Evolutionary conservation across 2,113 vertebrate genomes (phyloP).

Genomic region (Pachypanchax playfairii): DNA sequence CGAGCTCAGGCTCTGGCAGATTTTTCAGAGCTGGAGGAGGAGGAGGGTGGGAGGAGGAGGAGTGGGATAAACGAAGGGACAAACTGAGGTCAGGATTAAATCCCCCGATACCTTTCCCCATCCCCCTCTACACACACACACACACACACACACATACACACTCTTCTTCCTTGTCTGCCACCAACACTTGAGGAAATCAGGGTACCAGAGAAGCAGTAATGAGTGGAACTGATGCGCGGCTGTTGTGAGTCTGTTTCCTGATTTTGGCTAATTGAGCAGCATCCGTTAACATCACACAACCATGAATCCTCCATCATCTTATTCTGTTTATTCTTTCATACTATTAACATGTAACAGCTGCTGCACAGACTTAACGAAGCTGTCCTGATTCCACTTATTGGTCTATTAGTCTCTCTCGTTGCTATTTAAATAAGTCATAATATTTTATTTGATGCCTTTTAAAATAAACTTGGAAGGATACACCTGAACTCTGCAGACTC

Average conservation of each 20-base stretch:
- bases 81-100: conserved; percentile 61
- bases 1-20: conserved; percentile 24
- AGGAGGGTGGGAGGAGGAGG: conserved; percentile 27
- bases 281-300: conserved; percentile 22
- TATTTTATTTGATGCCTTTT: too few relatives aligned
- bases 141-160: background rate
- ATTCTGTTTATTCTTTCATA: conserved; percentile 34
- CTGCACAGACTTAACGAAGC: conserved; percentile 24
- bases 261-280: conserved; percentile 48
- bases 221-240: conserved; percentile 49
- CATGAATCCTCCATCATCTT: conserved; percentile 24
- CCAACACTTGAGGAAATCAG: conserved; percentile 51
- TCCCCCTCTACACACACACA: background rate
- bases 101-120: conserved; percentile 7
- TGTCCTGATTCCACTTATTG: background rate
- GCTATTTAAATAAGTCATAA: too few relatives aligned
- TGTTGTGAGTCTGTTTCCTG: conserved; percentile 41
- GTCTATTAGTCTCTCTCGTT: too few relatives aligned
- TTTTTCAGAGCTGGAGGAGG: conserved; percentile 34
- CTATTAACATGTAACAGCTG: conserved; percentile 45
- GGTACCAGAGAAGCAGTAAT: conserved; percentile 33
- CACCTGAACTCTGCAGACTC: too few relatives aligned
- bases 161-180: too few relatives aligned
- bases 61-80: conserved; percentile 62
- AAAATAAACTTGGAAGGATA: background rate